Base-by-base conservation (phyloP, 2,888 invertebrate genomes). In the Bellardia bayeri region DNA sequence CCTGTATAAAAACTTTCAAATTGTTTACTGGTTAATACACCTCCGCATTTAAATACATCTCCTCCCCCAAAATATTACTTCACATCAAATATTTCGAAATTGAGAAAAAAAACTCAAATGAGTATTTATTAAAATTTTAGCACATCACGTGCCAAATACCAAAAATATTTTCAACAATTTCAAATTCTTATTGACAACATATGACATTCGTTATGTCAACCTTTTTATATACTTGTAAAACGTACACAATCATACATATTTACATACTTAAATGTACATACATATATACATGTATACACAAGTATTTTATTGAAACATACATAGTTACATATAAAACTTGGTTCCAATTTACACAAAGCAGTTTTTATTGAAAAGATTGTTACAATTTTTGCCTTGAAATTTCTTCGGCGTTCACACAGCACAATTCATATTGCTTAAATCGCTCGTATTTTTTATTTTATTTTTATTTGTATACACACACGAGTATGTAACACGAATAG, bases 91-190 rank as follows among this genome's bases (percentile, higher is more conserved):
- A 68, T 58, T 58, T 79, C 30, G 6, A 23, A 66, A 49, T 40
- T 37, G 23, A 37, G 51, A 72, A 9, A n/a, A 49, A 51, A 64
- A 42, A 9, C 23, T 23, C 16, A 71, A 56, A 56, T 49, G 40
- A 66, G 56, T 54, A 69, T 84, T 87, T 82, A 85, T 87, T 85
- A 79, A 82, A 85, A 82, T 71, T 85, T 85, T 71, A 82, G 68
- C 82, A 87, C 85, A 82, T 87, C 87, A 87, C 87, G 87, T 87
- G 87, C 87, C 82, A 82, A 87, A 87, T 85, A 79, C 78, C 82
- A 79, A 87, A 87, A 80, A 80, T 80, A 82, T 71, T 85, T 87
- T 85, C 51, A 82, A 75, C 74, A 87, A 85, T 82, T 85, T 82
- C 84, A 85, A 85, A 87, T 85, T 85, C 87, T 79, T 87, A 85